phyloP scores from a whole-genome alignment of 2,113 vertebrate species.

The Heteronetta atricapilla region DNA sequence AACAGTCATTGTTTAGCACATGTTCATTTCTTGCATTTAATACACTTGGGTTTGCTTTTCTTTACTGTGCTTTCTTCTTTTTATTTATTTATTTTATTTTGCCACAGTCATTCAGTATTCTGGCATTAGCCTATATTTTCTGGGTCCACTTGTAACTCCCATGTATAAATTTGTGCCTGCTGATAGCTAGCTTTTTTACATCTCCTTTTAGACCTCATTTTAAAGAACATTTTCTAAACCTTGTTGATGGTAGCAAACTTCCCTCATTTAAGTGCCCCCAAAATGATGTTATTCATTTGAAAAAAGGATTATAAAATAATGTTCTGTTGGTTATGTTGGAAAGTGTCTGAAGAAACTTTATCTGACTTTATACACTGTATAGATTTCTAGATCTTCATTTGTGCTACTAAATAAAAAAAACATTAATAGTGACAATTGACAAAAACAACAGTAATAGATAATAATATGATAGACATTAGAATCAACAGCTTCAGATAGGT shows the following conservation, averaged over 20 bases:
- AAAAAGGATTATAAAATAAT: background rate
- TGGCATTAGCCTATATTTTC: background rate
- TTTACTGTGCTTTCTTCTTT: background rate
- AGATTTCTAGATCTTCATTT: background rate
- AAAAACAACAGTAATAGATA: background rate
- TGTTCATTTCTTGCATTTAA: background rate
- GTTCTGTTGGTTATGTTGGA: background rate
- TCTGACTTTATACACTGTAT: background rate
- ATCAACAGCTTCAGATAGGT: background rate
- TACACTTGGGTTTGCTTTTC: background rate
- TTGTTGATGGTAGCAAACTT: background rate
- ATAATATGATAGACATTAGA: background rate
- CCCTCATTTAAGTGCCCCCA: background rate
- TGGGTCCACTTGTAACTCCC: background rate
- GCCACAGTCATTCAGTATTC: background rate
- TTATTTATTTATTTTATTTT: background rate
- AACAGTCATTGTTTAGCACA: background rate
- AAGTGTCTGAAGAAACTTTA: background rate
- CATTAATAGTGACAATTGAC: background rate
- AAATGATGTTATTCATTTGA: background rate
- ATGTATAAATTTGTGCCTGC: background rate
- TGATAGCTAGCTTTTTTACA: background rate
- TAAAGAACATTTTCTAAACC: background rate
- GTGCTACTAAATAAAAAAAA: background rate
- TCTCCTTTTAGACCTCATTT: background rate